phyloP scores from a whole-genome alignment of 2,888 invertebrate species.

The Phytoseiulus persimilis region DNA sequence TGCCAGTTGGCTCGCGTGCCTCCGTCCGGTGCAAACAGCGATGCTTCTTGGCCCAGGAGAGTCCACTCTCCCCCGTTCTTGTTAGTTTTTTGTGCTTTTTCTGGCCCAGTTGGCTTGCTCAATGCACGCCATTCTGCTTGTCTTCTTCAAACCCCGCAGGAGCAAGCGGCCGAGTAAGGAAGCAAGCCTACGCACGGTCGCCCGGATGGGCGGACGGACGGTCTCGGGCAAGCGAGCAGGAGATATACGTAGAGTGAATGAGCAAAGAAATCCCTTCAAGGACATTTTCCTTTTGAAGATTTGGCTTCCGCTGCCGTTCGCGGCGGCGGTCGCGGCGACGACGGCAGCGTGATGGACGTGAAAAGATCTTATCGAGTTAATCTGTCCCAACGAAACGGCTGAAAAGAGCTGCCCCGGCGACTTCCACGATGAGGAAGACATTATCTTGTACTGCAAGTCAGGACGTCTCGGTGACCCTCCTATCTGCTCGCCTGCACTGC shows the following conservation, averaged over 20 bases:
- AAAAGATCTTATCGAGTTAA: neutral
- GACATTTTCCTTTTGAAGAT: neutral
- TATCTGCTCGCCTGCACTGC: neutral
- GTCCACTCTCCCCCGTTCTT: neutral
- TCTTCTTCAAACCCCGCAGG: neutral
- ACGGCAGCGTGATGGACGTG: neutral
- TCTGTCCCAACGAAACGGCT: neutral
- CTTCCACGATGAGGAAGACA: neutral
- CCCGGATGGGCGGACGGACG: neutral
- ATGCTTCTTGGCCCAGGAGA: neutral
- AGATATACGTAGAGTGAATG: neutral
- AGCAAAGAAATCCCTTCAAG: neutral
- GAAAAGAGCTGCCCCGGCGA: neutral
- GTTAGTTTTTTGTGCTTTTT: neutral
- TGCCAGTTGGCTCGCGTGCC: neutral
- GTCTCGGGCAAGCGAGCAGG: neutral
- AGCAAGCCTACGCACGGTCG: neutral
- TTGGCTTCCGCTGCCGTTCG: neutral
- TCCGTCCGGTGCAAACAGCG: neutral
- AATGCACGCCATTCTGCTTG: neutral
- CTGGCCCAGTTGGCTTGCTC: conserved; percentile 5
- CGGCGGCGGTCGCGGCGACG: neutral
- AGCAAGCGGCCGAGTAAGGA: neutral
- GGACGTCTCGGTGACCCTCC: neutral
- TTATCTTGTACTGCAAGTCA: neutral